These are phyloP conservation scores for Brachyptera risi DNA, from an alignment of 2,888 invertebrate genomes.

Conservation along the genomic window DNA sequence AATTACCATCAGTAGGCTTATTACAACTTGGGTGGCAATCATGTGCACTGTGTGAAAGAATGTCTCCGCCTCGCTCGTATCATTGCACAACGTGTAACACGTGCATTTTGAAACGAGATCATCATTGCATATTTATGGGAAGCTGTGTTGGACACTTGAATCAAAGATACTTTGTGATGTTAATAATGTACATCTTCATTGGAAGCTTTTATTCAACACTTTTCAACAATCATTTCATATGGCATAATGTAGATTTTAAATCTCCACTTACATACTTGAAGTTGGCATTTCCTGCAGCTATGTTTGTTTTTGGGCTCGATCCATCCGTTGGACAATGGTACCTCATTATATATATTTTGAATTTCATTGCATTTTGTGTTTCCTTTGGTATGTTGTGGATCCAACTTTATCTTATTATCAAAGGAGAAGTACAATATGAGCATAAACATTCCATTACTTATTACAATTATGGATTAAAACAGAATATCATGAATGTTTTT, in stretches of 20 bases:
- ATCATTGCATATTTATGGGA: constrained; percentile 84
- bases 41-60: constrained; percentile 71
- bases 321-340: constrained; percentile 62
- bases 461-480: constrained; percentile 67
- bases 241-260: constrained; percentile 52
- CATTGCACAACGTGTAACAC: constrained; percentile 81
- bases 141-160: constrained; percentile 85
- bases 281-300: constrained; percentile 70
- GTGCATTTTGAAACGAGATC: constrained; percentile 84
- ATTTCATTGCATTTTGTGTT: constrained; percentile 61
- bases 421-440: constrained; percentile 74
- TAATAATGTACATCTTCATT: constrained; percentile 68
- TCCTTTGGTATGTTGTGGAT: constrained; percentile 63
- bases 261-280: constrained; percentile 51
- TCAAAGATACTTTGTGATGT: constrained; percentile 78
- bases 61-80: constrained; percentile 80
- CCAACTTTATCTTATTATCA: constrained; percentile 65
- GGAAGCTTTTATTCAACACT: constrained; percentile 67
- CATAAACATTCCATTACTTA: constrained; percentile 53
- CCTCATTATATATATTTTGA: constrained; percentile 65
- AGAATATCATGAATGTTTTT: constrained; percentile 70
- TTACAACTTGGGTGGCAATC: constrained; percentile 61
- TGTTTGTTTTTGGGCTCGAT: constrained; percentile 59
- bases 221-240: constrained; percentile 66
- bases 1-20: constrained; percentile 49